Evolutionary conservation across 2,797 vertebrate species (phyloP).

Genomic region (Neomorphus geoffroyi): DNA sequence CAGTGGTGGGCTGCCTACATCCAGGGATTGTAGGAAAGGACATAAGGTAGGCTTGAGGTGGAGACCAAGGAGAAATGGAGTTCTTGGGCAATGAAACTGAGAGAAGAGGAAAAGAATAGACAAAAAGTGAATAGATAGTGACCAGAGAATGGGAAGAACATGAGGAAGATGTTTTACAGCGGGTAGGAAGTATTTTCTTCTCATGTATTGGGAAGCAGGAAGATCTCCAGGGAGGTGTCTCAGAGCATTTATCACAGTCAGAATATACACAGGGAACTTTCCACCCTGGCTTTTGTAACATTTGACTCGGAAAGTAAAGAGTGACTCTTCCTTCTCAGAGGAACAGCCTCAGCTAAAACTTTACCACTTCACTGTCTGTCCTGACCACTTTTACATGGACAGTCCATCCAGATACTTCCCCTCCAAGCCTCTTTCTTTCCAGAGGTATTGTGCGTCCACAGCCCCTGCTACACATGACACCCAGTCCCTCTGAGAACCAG

Average conservation of each 20-base stretch:
- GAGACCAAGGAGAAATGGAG: neutral
- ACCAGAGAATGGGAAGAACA: neutral
- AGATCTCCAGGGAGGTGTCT: neutral
- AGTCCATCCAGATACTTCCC: neutral
- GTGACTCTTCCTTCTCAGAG: neutral
- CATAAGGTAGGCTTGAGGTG: neutral
- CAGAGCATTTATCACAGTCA: neutral
- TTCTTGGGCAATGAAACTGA: neutral
- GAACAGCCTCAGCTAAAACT: neutral
- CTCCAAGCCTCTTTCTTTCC: neutral
- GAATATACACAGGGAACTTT: neutral
- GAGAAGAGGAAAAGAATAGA: neutral
- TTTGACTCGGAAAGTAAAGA: neutral
- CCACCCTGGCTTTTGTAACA: neutral
- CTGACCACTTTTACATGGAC: neutral
- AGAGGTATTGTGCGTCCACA: neutral
- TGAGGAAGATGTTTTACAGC: neutral
- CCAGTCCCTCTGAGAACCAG: neutral
- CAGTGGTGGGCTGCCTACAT: neutral
- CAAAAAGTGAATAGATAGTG: neutral
- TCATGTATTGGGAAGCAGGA: neutral
- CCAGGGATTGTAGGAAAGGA: neutral
- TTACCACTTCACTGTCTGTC: neutral
- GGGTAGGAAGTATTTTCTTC: neutral
- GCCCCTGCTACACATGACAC: neutral